phyloP scores from a whole-genome alignment of 2,113 vertebrate species.

The Myrmophylax atrothorax region DNA sequence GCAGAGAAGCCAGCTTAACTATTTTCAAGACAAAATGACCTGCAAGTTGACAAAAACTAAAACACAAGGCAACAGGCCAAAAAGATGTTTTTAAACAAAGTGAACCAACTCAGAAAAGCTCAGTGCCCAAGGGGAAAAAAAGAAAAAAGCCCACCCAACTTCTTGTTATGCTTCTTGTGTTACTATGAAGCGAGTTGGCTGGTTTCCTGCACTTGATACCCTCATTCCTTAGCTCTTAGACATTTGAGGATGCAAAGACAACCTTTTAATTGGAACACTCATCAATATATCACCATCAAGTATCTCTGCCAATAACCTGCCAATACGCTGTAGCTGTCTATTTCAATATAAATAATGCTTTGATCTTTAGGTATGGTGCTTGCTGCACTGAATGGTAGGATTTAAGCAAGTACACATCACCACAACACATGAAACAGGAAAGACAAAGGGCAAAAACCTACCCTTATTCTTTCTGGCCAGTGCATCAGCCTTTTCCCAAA shows the following conservation, averaged over 20 bases:
- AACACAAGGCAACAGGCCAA: neutral
- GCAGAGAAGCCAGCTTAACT: neutral
- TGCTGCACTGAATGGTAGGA: neutral
- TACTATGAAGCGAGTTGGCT: fast-evolving
- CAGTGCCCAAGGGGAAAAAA: neutral
- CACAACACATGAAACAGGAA: neutral
- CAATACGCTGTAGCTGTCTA: neutral
- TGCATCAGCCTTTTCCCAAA: constrained; percentile 90
- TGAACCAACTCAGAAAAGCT: neutral
- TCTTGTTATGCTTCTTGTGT: neutral
- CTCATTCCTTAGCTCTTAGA: neutral
- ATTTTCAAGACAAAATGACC: neutral
- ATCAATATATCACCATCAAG: neutral
- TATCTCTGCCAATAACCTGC: neutral
- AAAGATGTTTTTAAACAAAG: neutral
- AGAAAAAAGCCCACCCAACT: neutral
- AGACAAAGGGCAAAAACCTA: constrained; percentile 54
- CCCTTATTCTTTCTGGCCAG: constrained; percentile 83
- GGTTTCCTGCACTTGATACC: neutral
- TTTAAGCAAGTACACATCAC: neutral
- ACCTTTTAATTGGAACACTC: neutral
- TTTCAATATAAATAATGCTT: neutral
- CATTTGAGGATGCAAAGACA: neutral
- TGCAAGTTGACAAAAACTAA: neutral
- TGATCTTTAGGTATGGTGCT: neutral